These are phyloP conservation scores for Ptilodon capucinus DNA, from an alignment of 2,888 invertebrate species.

Conservation along the genomic window DNA sequence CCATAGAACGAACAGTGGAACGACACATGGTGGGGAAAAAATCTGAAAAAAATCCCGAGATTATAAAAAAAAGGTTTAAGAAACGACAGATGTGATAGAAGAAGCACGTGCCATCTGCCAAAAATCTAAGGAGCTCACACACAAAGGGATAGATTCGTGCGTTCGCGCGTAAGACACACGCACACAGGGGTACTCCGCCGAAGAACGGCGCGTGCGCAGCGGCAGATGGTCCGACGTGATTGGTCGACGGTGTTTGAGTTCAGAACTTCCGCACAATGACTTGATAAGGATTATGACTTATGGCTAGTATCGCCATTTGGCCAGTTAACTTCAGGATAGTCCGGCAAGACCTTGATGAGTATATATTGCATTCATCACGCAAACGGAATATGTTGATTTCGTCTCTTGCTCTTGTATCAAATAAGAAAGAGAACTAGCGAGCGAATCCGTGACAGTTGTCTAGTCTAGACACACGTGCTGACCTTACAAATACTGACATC, in stretches of 20 bases:
- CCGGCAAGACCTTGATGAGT: not conserved
- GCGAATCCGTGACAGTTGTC: no score
- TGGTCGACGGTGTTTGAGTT: conserved; percentile 70
- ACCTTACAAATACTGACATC: no score
- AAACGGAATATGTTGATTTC: no score
- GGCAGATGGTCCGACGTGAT: conserved; percentile 73
- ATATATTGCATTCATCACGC: not conserved
- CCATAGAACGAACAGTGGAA: conserved; percentile 25
- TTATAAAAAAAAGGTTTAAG: conserved; percentile 61
- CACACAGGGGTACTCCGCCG: conserved; percentile 68
- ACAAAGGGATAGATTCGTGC: conserved; percentile 54
- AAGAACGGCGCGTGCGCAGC: conserved; percentile 71
- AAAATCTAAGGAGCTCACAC: conserved; percentile 75
- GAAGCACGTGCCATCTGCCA: conserved; percentile 82
- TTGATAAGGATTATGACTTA: conserved; percentile 73
- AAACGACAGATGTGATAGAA: conserved; percentile 77
- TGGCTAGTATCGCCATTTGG: conserved; percentile 18
- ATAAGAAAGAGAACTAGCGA: no score
- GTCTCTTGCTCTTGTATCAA: no score
- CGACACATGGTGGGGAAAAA: conserved; percentile 65
- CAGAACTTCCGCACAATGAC: conserved; percentile 72
- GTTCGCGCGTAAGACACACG: conserved; percentile 36
- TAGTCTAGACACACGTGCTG: no score
- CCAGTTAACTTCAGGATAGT: not conserved
- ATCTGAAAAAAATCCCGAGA: conserved; percentile 50